Evolutionary conservation across 2,113 vertebrate species (phyloP).

Genomic region (Turdus rufiventris): DNA sequence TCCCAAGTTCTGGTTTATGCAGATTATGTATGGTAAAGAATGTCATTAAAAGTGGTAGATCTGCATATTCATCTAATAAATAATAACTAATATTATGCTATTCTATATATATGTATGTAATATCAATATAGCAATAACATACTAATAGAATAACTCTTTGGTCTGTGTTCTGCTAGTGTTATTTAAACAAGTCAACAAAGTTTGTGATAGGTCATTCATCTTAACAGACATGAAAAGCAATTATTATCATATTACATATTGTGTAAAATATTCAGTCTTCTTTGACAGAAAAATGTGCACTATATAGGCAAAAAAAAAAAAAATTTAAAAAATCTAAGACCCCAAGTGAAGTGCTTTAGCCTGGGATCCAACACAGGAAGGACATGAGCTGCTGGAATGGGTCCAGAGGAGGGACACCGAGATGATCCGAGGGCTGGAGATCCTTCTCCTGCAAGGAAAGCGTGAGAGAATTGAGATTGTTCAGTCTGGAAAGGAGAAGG

Average conservation of each 20-base stretch:
- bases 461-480: not conserved
- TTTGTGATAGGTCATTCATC: slow-evolving; percentile 55
- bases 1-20: not conserved
- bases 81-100: slow-evolving; percentile 3
- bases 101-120: not conserved
- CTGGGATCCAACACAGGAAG: not conserved
- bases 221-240: slow-evolving; percentile 70
- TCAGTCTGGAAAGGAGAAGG: not conserved
- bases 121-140: slow-evolving; percentile 32
- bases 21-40: not conserved
- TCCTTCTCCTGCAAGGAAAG: not conserved
- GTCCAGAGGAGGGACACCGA: not conserved
- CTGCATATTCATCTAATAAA: not conserved
- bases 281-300: slow-evolving; percentile 66
- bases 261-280: slow-evolving; percentile 65
- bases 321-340: not conserved
- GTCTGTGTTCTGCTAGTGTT: slow-evolving; percentile 58
- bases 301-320: slow-evolving; percentile 68
- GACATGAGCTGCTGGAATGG: not conserved
- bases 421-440: not conserved
- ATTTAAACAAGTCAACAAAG: slow-evolving; percentile 57
- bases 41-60: not conserved
- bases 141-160: slow-evolving; percentile 50
- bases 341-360: not conserved
- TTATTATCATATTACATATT: slow-evolving; percentile 49